A percentile compares a stretch with the other conserved stretches of the same genome.
Conservation (phyloP, 2,797 vertebrate genomes). For the Crocidura indochinensis region DNA sequence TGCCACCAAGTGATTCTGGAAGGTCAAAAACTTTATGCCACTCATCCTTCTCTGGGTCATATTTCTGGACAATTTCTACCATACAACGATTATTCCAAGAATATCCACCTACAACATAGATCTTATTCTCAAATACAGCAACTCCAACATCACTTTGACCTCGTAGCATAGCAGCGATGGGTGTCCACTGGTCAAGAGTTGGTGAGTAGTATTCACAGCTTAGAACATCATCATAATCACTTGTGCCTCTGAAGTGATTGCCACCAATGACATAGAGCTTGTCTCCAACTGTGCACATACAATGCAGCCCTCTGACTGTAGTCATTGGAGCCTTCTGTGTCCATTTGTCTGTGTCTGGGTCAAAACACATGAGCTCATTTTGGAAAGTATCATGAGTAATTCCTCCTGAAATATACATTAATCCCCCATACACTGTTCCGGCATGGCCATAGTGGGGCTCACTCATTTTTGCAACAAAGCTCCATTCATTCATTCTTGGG, state of each 20-base stretch:
- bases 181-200: constrained; percentile 97
- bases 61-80: constrained; percentile 99
- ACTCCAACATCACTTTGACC: constrained; percentile 99
- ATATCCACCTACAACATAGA: constrained; percentile 99
- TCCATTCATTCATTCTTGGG: constrained; percentile 99
- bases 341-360: constrained; percentile 98
- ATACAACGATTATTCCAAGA: constrained; percentile 99
- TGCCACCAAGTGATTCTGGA: constrained; percentile 98
- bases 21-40: constrained; percentile 99
- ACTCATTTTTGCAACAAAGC: constrained; percentile 99
- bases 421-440: constrained; percentile 97
- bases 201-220: constrained; percentile 99
- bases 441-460: constrained; percentile 99
- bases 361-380: constrained; percentile 99
- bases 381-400: constrained; percentile 99
- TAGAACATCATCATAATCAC: constrained; percentile 98
- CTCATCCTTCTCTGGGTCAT: constrained; percentile 98
- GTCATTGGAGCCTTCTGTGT: constrained; percentile 99
- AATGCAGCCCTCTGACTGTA: constrained; percentile 97
- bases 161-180: constrained; percentile 97
- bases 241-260: constrained; percentile 98
- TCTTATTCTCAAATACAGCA: constrained; percentile 98
- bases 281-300: constrained; percentile 99
- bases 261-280: constrained; percentile 98
- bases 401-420: constrained; percentile 99